A percentile compares a stretch with the other conserved stretches of the same genome.
Conservation (phyloP, 2,797 vertebrate genomes). For the Galaxias olidus region DNA sequence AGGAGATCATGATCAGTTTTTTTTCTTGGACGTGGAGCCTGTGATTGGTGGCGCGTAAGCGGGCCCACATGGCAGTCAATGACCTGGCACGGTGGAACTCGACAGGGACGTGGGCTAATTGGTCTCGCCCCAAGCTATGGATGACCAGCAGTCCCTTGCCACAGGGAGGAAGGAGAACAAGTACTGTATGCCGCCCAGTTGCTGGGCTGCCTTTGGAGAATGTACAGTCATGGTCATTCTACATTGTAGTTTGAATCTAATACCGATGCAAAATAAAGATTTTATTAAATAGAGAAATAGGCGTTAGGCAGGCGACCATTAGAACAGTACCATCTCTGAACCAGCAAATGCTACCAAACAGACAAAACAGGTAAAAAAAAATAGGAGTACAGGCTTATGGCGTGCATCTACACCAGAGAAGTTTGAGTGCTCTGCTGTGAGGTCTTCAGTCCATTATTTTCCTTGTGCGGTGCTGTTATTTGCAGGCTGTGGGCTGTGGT, state of each 20-base stretch:
- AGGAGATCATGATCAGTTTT: conserved; percentile 5
- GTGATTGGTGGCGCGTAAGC: conserved; percentile 21
- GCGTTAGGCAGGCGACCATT: too few species aligned
- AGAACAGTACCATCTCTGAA: too few species aligned
- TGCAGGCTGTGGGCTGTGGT: not conserved
- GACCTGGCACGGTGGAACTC: conserved; percentile 14
- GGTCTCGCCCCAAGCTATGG: conserved; percentile 15
- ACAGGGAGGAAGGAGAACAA: not conserved
- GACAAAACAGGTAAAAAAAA: not conserved
- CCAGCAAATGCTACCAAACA: too few species aligned
- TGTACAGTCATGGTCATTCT: too few species aligned
- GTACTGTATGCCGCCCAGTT: not conserved
- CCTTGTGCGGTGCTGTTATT: not conserved
- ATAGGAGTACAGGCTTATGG: not conserved
- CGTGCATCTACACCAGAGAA: not conserved
- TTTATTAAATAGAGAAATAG: too few species aligned
- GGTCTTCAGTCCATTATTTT: not conserved
- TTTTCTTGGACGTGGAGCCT: conserved; percentile 18
- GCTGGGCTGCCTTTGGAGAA: too few species aligned
- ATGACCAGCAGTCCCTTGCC: not conserved
- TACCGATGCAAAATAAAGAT: too few species aligned
- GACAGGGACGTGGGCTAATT: conserved; percentile 22
- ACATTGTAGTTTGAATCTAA: too few species aligned
- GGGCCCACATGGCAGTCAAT: conserved; percentile 31
- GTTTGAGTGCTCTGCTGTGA: not conserved